Evolutionary conservation across 2,113 vertebrate genomes (phyloP).

Genomic region (Bungarus multicinctus): DNA sequence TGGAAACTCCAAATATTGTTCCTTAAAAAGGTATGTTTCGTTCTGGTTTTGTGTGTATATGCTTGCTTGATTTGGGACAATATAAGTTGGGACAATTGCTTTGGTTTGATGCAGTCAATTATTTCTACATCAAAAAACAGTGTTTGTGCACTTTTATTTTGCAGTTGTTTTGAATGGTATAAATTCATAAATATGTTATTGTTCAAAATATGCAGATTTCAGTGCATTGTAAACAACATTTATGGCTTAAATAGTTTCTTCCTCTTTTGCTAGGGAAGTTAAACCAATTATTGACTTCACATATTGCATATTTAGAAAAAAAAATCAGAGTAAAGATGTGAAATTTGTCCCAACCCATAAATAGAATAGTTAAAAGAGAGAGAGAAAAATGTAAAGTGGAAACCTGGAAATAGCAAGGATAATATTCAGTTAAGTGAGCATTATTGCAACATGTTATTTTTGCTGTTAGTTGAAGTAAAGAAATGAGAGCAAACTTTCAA

Average conservation of each 20-base stretch:
- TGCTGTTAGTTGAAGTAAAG: neutral
- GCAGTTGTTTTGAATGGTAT: neutral
- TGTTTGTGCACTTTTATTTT: neutral
- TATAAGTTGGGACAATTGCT: constrained; percentile 29
- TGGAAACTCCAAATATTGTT: constrained; percentile 63
- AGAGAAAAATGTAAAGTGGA: neutral
- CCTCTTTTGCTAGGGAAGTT: neutral
- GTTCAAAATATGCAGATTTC: neutral
- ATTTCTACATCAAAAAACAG: neutral
- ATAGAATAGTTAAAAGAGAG: neutral
- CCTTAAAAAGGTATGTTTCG: constrained; percentile 66
- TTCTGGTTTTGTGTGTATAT: neutral
- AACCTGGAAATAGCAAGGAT: neutral
- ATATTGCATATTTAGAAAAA: neutral
- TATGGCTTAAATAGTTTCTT: neutral
- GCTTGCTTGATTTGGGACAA: neutral
- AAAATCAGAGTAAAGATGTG: neutral
- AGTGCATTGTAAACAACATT: neutral
- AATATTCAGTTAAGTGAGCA: neutral
- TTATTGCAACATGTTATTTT: neutral
- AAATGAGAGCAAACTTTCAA: neutral
- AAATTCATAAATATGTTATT: neutral
- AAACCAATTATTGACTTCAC: neutral
- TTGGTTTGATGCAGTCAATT: constrained; percentile 24
- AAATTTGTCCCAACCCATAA: neutral